Evolutionary conservation across 2,888 invertebrate species (phyloP), one percentile per base, ranked within the genome.

Genomic region (Drosophila quasianomalipes): DNA sequence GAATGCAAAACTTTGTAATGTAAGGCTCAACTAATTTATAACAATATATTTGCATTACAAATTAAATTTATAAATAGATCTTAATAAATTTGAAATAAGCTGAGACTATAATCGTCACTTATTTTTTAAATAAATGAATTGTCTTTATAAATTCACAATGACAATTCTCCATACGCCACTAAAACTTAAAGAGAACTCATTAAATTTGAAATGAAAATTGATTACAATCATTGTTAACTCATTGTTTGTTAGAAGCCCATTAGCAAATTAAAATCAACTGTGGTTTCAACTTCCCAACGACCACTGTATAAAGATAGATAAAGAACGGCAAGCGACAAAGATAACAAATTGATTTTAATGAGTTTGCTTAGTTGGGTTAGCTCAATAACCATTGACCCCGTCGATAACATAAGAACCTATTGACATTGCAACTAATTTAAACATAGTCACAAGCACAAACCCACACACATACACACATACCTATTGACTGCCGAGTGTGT

Each of bases 351-450:
- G 54, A 55, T 69, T 67, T 66, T 79, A 61, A 76, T 79, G 77
- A 76, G 77, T 79, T 76, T 70, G 81, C 76, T 49, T 72, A 59
- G 63, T 47, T 74, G 61, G 74, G 61, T 64, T 62, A 59, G 63
- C 39, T 52, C 74, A 65, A 74, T 74, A 70, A 70, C 73, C 66
- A 67, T 72, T 72, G 79, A 79, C 72, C 79, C 79, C 69, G 41
- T 35, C 55, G 61, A 64, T 47, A 70, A 62, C 67, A 66, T 68
- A 72, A 66, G 58, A 81, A 82, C 53, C 72, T 82, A 82, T 75
- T 82, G 86, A 76, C 65, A 71, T 84, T 78, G 82, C 74, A 72
- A 65, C 78, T 81, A 89, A 86, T 82, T 86, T 85, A 81, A 86
- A 78, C 60, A 75, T 55, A 73, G 35, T n/a, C 76, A 41, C 65